Conservation (phyloP, 2,113 vertebrate genomes). For the Brachyhypopomus gauderio region DNA sequence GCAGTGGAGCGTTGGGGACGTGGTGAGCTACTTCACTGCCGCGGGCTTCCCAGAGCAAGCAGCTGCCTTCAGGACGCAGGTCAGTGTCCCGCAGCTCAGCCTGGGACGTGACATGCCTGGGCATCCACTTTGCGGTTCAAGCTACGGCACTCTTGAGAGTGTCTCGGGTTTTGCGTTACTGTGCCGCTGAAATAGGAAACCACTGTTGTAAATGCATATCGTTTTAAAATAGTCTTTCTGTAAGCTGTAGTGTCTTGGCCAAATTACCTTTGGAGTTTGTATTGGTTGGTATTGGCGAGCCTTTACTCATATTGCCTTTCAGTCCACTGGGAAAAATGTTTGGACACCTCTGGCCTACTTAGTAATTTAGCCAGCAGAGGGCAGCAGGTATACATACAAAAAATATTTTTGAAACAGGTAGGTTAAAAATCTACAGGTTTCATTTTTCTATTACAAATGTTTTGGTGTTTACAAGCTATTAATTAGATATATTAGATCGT, state of each 20-base stretch:
- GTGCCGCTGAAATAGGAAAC: background rate
- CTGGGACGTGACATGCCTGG: background rate
- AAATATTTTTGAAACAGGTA: background rate
- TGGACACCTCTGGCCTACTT: background rate
- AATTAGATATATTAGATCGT: no score
- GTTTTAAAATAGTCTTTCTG: no score
- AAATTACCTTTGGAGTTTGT: constrained; percentile 5
- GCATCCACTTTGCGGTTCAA: background rate
- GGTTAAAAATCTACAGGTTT: no score
- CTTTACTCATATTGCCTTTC: background rate
- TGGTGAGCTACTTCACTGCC: constrained; percentile 85
- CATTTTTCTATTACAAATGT: no score
- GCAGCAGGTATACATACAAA: background rate
- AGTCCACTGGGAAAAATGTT: background rate
- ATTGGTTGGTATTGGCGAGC: background rate
- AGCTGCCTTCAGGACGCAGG: constrained; percentile 84
- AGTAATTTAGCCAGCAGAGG: background rate
- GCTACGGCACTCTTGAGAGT: background rate
- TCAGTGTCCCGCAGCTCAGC: constrained; percentile 56
- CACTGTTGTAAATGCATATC: no score
- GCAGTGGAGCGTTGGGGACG: constrained; percentile 86
- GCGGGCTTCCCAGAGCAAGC: constrained; percentile 90
- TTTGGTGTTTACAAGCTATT: no score
- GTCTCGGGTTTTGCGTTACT: background rate
- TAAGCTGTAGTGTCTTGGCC: no score